Evolutionary conservation across 2,113 vertebrate genomes (phyloP), one percentile per base, ranked within the genome.

Genomic region (Spea bombifrons): DNA sequence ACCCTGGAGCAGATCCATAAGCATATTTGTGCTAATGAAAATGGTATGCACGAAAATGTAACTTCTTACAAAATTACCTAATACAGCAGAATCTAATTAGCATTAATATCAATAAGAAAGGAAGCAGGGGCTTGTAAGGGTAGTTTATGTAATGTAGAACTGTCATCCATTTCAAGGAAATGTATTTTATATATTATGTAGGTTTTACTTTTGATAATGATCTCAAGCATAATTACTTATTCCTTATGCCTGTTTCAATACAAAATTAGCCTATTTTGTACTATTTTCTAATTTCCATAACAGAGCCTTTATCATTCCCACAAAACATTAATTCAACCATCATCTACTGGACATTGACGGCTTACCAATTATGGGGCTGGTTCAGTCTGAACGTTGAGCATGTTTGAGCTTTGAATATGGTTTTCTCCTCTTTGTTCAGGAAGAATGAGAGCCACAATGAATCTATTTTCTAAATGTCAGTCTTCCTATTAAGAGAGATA

Each of bases 401-500:
- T 71, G 52, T 87, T 83, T 66, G 64, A 69, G 52, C 78, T 81
- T n/a, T 8, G 30, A 80, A 53, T 76, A 61, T 74, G 47, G 73
- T 2, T 73, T 81, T 16, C 82, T 79, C 5, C 13, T 61, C 73
- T 83, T 79, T 81, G 16, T 71, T 79, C 53, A 46, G 8, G 71
- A 43, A 67, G 67, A 83, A 61, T 73, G 83, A 52, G 69, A 55
- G 17, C 30, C 45, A 71, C 45, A 70, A 63, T 73, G 15, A 78
- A 71, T 16, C 69, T 73, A 65, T 72, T 57, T 81, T 88, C 73
- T 67, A 86, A 72, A 86, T 85, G 83, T 73, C 83, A 78, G 82
- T 80, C 79, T 90, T 88, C 88, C 78, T 45, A 81, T 83, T 87
- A 86, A 87, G 79, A 69, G 75, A 9, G 45, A 78, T n/a, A 76